Evolutionary conservation across 2,113 vertebrate species (phyloP).

Genomic region (Anhinga anhinga): DNA sequence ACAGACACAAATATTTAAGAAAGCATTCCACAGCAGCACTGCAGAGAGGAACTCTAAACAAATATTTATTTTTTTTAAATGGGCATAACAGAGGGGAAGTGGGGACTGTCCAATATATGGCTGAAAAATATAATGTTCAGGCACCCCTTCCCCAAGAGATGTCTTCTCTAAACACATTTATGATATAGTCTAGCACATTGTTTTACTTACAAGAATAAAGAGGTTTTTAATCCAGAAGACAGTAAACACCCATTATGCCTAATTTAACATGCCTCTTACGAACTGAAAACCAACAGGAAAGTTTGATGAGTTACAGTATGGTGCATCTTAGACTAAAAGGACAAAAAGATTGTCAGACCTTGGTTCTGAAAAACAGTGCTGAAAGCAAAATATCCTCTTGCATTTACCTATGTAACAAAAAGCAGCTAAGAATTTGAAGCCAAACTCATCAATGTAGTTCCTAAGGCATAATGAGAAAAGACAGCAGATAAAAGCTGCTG

Average conservation of each 20-base stretch:
- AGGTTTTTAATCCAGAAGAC: conserved; percentile 13
- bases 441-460: not conserved
- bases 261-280: conserved; percentile 3
- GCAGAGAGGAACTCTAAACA: not conserved
- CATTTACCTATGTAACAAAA: not conserved
- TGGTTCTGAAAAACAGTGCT: not conserved
- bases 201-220: not conserved
- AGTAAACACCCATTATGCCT: not conserved
- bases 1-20: not conserved
- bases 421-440: not conserved
- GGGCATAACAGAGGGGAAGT: not conserved
- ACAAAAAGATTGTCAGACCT: not conserved
- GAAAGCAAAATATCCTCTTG: not conserved
- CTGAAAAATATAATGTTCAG: not conserved
- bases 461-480: not conserved
- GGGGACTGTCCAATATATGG: not conserved
- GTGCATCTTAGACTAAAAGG: not conserved
- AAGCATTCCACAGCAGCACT: not conserved
- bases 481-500: not conserved
- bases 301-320: not conserved
- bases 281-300: not conserved
- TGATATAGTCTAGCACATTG: not conserved
- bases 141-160: not conserved
- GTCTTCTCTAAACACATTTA: not conserved
- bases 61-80: not conserved